Base-by-base conservation (phyloP, 1,140 invertebrate genomes). In the Eumaeus atala region DNA sequence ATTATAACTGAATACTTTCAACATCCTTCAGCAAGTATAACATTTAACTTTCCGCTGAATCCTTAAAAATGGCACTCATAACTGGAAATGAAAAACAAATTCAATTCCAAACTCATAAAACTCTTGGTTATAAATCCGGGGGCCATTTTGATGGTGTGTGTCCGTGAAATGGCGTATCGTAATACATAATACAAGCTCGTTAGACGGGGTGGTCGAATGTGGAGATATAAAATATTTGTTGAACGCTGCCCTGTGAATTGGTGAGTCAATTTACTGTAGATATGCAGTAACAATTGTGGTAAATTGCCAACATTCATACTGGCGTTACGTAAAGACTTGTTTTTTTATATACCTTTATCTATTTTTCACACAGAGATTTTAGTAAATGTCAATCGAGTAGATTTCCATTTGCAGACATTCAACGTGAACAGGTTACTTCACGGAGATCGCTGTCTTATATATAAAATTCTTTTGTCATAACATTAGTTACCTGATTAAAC, bases 221-320 rank as follows among this genome's bases (percentile, higher is more conserved):
- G 21, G 21, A 37, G 16, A 44, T 44, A 44, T 44, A 44, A 44
- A 17, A 14, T 44, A 44, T 44, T 44, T 44, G 40, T 44, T 44
- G 16, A 6, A 28, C 21, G 21, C 6, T 3, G 21, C 21, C 21
- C 16, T 16, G 35, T 16, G 40, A 44, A 44, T 44, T 44, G 38
- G 40, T 16, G 40, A 17, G 14, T 44, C 40, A 44, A 44, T 44
- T 44, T 44, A 44, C 40, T 16, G 40, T 9, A 28, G 21, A 28
- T 28, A 28, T 16, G 40, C 40, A 12, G 9, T 44, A 44, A 44
- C 12, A 44, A 44, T 44, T 16, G 14, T 16, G 14, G 40, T 6
- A 44, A 44, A 44, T 44, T 44, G 40, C 14, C 40, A 44, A 44
- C 40, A 44, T 16, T 44, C 12, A 16, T 17, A 44, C n/a, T 37